Base-by-base conservation (phyloP, 2,888 invertebrate species). In the Hetaerina titia region DNA sequence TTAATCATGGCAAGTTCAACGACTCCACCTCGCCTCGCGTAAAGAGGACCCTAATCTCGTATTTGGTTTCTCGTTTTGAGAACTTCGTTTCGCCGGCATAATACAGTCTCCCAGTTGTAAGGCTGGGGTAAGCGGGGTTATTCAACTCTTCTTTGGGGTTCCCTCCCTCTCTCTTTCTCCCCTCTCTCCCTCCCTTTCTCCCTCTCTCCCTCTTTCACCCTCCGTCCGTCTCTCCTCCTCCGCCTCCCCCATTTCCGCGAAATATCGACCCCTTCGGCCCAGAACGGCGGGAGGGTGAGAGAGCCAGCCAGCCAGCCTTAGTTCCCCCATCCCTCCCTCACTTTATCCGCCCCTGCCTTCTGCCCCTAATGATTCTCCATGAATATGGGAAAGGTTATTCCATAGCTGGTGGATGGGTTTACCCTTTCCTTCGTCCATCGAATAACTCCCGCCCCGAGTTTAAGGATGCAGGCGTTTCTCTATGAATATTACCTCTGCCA, bases 391-490 rank as follows among this genome's bases (percentile, higher is more conserved):
- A 92, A 69, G 31, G 56, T 69, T 45, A 92, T 92, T 69, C 69
- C 69, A 69, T 64, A 69, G 56, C 22, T 58, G 17, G 56, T 22
- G 56, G 64, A 69, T 92, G 13, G 56, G 56, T 89, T n/a, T 69
- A 63, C 69, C 74, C 45, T 92, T 74, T 56, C 56, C 92, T 31
- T 56, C 56, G 64, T 19, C 69, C 92, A 56, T 56, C 69, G 11
- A 31, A 64, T 92, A 56, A 17, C 22, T 56, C 45, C 31, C 31
- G 69, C 4, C 5, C 45, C 57, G 58, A 89, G 89, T 89, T 58
- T 90, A 90, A 90, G 90, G 90, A 90, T 90, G 60, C 60, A 90
- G 58, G 90, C n/a, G 90, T 90, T 57, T 89, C 89, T 89, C 89
- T 57, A 89, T 89, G 89, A 89, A 89, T 89, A 89, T 89, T 89